phyloP scores from a whole-genome alignment of 2,888 invertebrate species.

The Caenorhabditis sp. region DNA sequence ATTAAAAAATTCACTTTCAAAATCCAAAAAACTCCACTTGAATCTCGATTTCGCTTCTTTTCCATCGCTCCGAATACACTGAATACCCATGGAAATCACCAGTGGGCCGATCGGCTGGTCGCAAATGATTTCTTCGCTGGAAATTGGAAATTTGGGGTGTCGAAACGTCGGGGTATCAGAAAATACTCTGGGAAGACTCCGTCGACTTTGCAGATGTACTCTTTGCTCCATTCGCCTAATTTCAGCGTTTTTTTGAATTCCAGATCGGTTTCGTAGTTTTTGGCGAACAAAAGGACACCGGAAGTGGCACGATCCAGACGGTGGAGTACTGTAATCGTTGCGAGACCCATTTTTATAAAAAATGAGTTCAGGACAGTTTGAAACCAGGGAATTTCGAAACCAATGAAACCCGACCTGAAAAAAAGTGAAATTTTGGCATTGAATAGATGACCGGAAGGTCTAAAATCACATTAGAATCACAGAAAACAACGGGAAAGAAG shows the following conservation, averaged over 20 bases:
- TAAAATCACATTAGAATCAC: too few relatives aligned
- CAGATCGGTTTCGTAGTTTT: conserved; percentile 94
- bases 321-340: conserved; percentile 75
- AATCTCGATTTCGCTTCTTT: conserved; percentile 73
- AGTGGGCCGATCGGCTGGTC: conserved; percentile 80
- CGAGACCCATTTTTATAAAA: too few relatives aligned
- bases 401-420: too few relatives aligned
- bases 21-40: conserved; percentile 26
- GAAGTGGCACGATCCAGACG: conserved; percentile 93
- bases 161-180: not conserved
- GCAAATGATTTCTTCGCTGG: conserved; percentile 78
- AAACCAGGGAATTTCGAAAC: too few relatives aligned
- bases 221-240: conserved; percentile 93
- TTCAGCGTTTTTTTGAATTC: conserved; percentile 95
- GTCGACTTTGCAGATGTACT: conserved; percentile 95
- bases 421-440: too few relatives aligned
- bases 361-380: too few relatives aligned
- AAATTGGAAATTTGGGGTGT: conserved; percentile 44
- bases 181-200: conserved; percentile 96
- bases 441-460: too few relatives aligned
- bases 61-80: conserved; percentile 93
- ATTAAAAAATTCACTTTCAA: not conserved
- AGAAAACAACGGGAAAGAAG: too few relatives aligned
- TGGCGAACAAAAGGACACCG: conserved; percentile 93
- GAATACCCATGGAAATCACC: conserved; percentile 94